phyloP scores from a whole-genome alignment of 1,140 invertebrate genomes.

The Trichonephila inaurata region DNA sequence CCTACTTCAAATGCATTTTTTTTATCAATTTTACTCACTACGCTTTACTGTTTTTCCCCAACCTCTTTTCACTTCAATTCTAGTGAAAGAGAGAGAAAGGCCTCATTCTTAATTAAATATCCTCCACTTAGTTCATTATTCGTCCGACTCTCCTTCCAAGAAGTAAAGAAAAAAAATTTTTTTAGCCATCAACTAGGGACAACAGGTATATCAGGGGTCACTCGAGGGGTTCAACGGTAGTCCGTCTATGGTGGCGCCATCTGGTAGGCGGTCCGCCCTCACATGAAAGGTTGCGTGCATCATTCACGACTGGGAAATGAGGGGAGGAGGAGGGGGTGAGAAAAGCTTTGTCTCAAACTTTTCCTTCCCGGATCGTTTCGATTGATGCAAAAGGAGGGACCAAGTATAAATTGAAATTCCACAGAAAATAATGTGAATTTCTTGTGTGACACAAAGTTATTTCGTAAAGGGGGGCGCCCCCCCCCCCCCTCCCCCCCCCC shows the following conservation, averaged over 20 bases:
- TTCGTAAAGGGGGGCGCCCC: too few relatives aligned
- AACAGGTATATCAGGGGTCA: slow-evolving; percentile 66
- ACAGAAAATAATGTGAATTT: too few relatives aligned
- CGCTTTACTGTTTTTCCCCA: too few relatives aligned
- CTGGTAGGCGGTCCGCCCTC: slow-evolving; percentile 58
- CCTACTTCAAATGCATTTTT: background rate
- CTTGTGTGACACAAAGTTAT: too few relatives aligned
- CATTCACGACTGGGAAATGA: background rate
- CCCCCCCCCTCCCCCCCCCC: too few relatives aligned
- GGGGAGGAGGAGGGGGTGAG: background rate
- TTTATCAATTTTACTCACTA: background rate
- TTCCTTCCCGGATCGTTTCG: slow-evolving; percentile 10
- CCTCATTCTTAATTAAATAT: slow-evolving; percentile 61
- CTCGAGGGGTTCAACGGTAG: slow-evolving; percentile 58
- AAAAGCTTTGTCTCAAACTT: slow-evolving; percentile 15
- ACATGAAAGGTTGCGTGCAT: slow-evolving; percentile 51
- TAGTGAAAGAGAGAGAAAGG: slow-evolving; percentile 20
- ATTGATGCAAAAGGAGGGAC: background rate
- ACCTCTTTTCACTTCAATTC: background rate
- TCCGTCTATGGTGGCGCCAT: slow-evolving; percentile 59
- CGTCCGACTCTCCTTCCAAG: background rate
- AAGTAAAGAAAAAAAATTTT: background rate
- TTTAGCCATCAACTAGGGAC: slow-evolving; percentile 39
- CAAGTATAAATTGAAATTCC: slow-evolving; percentile 2
- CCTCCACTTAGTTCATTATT: slow-evolving; percentile 59